These are phyloP conservation scores for Ascaphus truei DNA, from an alignment of 2,113 vertebrate genomes.

Conservation along the genomic window DNA sequence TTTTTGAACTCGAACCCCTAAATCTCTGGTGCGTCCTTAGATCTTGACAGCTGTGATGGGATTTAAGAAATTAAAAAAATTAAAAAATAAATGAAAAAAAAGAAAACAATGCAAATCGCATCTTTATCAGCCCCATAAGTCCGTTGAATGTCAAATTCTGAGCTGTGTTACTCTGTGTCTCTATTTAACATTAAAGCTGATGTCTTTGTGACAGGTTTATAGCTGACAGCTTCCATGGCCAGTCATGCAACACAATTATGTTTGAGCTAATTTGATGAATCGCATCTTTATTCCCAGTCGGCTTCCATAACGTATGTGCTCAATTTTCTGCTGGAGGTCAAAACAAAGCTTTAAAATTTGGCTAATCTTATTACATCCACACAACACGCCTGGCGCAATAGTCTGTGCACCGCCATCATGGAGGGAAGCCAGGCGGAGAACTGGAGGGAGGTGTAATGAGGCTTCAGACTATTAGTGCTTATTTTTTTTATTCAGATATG, in stretches of 20 bases:
- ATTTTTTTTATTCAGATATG: too few species aligned
- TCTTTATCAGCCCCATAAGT: constrained; percentile 65
- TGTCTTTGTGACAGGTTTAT: constrained; percentile 90
- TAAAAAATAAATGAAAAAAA: neutral
- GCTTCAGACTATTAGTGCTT: too few species aligned
- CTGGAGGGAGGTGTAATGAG: neutral
- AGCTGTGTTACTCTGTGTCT: constrained; percentile 76
- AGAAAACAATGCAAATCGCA: constrained; percentile 61
- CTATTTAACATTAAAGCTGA: constrained; percentile 82
- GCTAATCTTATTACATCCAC: constrained; percentile 65
- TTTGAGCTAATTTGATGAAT: constrained; percentile 92
- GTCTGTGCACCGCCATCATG: constrained; percentile 57
- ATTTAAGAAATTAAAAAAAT: neutral
- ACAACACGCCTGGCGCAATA: constrained; percentile 57
- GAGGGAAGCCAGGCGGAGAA: constrained; percentile 56
- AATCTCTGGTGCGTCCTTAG: neutral
- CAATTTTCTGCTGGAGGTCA: constrained; percentile 78
- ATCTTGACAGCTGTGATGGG: neutral
- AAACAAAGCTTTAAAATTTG: constrained; percentile 74
- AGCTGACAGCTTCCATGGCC: constrained; percentile 77
- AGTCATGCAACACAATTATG: constrained; percentile 85
- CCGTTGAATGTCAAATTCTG: constrained; percentile 72
- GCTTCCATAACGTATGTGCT: constrained; percentile 69
- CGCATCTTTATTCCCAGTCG: constrained; percentile 76
- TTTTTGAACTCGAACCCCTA: neutral